These are phyloP conservation scores for Fukomys damarensis DNA, from an alignment of 2,113 vertebrate species.

Conservation along the genomic window DNA sequence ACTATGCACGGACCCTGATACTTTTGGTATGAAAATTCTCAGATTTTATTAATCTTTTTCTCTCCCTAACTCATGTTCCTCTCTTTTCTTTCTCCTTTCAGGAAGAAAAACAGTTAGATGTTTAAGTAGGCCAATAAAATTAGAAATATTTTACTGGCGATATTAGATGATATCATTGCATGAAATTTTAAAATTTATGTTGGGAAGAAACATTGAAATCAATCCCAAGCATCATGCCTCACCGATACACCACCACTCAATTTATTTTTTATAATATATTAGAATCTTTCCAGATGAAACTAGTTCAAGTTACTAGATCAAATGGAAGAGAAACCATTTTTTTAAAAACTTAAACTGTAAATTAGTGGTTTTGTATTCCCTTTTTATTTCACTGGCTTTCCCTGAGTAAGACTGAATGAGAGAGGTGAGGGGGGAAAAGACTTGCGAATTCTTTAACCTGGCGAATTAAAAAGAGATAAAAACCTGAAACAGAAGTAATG, in stretches of 20 bases:
- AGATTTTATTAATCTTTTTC: slow-evolving; percentile 71
- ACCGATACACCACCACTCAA: slow-evolving; percentile 49
- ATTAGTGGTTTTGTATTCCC: slow-evolving; percentile 76
- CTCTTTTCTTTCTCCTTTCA: slow-evolving; percentile 70
- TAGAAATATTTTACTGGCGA: slow-evolving; percentile 76
- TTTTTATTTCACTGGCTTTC: slow-evolving; percentile 82
- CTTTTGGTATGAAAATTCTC: slow-evolving; percentile 83
- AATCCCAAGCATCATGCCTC: slow-evolving; percentile 66
- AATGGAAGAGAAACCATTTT: slow-evolving; percentile 75
- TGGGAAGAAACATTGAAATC: slow-evolving; percentile 80
- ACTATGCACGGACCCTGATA: slow-evolving; percentile 78
- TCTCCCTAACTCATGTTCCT: slow-evolving; percentile 47
- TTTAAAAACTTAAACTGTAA: slow-evolving; percentile 73
- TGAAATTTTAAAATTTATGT: slow-evolving; percentile 54
- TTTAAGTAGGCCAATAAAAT: slow-evolving; percentile 72
- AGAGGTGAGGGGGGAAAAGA: slow-evolving; percentile 74
- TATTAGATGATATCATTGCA: slow-evolving; percentile 78
- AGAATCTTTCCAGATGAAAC: slow-evolving; percentile 73
- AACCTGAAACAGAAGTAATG: slow-evolving; percentile 60
- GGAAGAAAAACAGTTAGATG: slow-evolving; percentile 81
- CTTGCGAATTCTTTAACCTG: slow-evolving; percentile 73
- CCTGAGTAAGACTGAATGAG: slow-evolving; percentile 88
- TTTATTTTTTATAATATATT: slow-evolving; percentile 61
- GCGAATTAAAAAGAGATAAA: slow-evolving; percentile 56
- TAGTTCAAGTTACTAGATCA: slow-evolving; percentile 66